Evolutionary conservation across 2,797 vertebrate genomes (phyloP).

Genomic region (Zenarchopterus dispar): DNA sequence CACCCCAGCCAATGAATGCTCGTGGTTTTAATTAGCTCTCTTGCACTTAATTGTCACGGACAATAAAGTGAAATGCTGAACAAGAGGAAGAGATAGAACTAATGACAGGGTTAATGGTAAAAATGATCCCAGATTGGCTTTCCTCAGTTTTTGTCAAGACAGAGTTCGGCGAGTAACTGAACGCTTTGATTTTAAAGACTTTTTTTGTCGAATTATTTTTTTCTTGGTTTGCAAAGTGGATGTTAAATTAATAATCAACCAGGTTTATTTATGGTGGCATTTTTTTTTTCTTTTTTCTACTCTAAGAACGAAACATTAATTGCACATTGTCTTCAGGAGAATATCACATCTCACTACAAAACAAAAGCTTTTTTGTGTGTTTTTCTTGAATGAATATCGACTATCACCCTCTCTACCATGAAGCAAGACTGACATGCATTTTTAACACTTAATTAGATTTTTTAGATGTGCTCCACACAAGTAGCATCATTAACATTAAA

Average conservation of each 20-base stretch:
- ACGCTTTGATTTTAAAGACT: slow-evolving; percentile 30
- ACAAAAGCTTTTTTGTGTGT: no score
- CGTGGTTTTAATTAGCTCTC: slow-evolving; percentile 73
- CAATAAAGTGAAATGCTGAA: slow-evolving; percentile 73
- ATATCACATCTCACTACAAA: no score
- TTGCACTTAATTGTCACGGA: slow-evolving; percentile 59
- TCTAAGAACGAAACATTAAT: neutral
- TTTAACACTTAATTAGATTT: no score
- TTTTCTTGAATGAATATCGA: no score
- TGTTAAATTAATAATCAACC: slow-evolving; percentile 3
- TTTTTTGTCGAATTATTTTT: neutral
- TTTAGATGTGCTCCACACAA: no score
- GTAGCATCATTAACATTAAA: no score
- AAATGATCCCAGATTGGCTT: slow-evolving; percentile 73
- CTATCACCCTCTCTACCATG: no score
- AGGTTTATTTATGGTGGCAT: neutral
- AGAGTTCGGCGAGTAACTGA: slow-evolving; percentile 32
- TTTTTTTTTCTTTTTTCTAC: neutral
- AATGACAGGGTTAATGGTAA: slow-evolving; percentile 74
- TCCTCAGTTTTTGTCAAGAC: slow-evolving; percentile 37
- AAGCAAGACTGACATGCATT: no score
- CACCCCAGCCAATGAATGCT: slow-evolving; percentile 5
- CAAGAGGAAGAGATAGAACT: slow-evolving; percentile 65
- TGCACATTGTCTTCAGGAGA: no score
- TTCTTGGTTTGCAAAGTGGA: slow-evolving; percentile 20